These are phyloP conservation scores for Redunca redunca DNA, from an alignment of 2,113 vertebrate species.

Conservation along the genomic window DNA sequence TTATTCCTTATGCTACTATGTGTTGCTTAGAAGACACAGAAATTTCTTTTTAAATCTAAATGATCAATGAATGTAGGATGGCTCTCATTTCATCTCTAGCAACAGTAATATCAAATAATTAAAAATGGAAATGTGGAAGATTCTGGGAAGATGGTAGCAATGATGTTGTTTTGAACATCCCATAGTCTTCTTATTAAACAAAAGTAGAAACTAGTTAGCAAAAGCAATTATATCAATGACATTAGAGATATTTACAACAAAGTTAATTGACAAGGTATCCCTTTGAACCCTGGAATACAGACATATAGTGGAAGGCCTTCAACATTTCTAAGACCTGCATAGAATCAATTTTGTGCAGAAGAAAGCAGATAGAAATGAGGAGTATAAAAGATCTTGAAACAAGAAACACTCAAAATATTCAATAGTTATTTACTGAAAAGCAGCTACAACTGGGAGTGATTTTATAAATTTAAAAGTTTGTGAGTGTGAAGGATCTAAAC, in stretches of 20 bases:
- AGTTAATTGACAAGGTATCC: not conserved
- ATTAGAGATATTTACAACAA: not conserved
- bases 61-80: not conserved
- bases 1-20: slow-evolving; percentile 44
- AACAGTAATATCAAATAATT: not conserved
- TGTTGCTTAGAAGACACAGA: not conserved
- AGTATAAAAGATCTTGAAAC: not conserved
- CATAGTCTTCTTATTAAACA: not conserved
- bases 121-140: not conserved
- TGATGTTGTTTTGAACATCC: not conserved
- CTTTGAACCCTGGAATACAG: not conserved
- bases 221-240: not conserved
- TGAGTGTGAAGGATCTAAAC: not conserved
- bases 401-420: not conserved
- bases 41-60: slow-evolving; percentile 37
- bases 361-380: not conserved
- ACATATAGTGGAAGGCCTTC: not conserved
- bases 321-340: not conserved
- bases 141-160: not conserved
- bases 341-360: not conserved
- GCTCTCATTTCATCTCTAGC: not conserved
- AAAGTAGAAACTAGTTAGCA: not conserved
- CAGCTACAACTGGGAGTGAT: not conserved
- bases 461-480: not conserved
- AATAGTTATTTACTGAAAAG: not conserved